Evolutionary conservation across 2,113 vertebrate genomes (phyloP).

Genomic region (Bos taurus): DNA sequence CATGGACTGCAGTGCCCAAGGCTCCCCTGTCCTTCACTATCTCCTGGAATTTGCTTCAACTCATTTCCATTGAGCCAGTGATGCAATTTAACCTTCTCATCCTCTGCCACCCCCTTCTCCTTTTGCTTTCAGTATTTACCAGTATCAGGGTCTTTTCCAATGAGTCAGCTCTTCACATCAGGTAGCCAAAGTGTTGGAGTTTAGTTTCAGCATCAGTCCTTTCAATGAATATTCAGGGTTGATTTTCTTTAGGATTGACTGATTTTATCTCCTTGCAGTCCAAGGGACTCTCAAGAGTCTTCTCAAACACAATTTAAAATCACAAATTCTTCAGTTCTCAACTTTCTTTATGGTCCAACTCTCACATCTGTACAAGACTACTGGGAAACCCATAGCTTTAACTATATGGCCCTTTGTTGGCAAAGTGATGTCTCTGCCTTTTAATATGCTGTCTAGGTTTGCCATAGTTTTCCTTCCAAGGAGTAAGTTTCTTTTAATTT

Average conservation of each 20-base stretch:
- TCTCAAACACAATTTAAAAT: background rate
- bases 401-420: background rate
- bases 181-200: background rate
- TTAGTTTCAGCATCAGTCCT: background rate
- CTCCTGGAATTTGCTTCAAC: background rate
- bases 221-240: background rate
- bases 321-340: background rate
- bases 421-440: background rate
- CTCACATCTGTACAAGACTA: background rate
- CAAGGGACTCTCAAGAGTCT: background rate
- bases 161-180: background rate
- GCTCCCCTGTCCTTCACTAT: background rate
- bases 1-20: background rate
- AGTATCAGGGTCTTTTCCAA: background rate
- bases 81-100: background rate
- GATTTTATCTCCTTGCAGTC: background rate
- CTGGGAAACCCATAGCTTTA: background rate
- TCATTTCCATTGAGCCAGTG: background rate
- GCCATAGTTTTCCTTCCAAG: background rate
- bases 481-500: background rate
- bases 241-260: background rate
- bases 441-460: background rate
- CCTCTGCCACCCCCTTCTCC: background rate
- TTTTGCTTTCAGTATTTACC: background rate
- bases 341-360: background rate